A percentile compares a stretch with the other conserved stretches of the same genome.
phyloP scores from a whole-genome alignment of 2,113 vertebrate species.

The Actinemys pallida region DNA sequence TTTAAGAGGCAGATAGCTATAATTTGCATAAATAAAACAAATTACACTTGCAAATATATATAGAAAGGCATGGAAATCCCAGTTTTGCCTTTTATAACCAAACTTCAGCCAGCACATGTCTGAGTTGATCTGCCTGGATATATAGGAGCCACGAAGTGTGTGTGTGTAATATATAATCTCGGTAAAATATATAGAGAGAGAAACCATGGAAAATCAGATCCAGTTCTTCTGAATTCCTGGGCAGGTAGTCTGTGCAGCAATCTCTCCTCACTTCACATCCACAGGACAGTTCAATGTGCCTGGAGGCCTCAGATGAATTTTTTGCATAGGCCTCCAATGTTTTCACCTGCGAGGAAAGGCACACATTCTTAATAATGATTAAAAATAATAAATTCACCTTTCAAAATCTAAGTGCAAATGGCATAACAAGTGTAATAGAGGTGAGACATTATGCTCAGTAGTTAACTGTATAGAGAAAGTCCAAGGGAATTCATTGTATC shows the following conservation, averaged over 20 bases:
- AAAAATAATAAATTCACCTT: constrained; percentile 66
- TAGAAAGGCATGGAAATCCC: constrained; percentile 16
- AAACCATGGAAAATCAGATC: constrained; percentile 60
- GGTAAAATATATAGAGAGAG: constrained; percentile 22
- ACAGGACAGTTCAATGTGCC: constrained; percentile 58
- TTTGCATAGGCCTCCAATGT: constrained; percentile 65
- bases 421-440: constrained; percentile 69
- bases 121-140: background rate
- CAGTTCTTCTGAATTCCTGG: constrained; percentile 65
- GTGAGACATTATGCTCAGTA: constrained; percentile 41
- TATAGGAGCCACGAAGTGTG: background rate
- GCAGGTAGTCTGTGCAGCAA: constrained; percentile 67
- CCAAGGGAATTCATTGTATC: constrained; percentile 46
- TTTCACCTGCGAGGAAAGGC: constrained; percentile 63
- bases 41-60: background rate
- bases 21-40: constrained; percentile 24
- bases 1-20: constrained; percentile 29
- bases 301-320: constrained; percentile 64
- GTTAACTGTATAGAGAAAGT: constrained; percentile 43
- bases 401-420: constrained; percentile 67
- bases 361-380: constrained; percentile 70
- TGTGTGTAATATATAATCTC: background rate
- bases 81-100: background rate
- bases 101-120: background rate
- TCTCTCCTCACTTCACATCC: constrained; percentile 67